Base-by-base conservation (phyloP, 2,797 vertebrate species). In the Taeniopygia guttata region DNA sequence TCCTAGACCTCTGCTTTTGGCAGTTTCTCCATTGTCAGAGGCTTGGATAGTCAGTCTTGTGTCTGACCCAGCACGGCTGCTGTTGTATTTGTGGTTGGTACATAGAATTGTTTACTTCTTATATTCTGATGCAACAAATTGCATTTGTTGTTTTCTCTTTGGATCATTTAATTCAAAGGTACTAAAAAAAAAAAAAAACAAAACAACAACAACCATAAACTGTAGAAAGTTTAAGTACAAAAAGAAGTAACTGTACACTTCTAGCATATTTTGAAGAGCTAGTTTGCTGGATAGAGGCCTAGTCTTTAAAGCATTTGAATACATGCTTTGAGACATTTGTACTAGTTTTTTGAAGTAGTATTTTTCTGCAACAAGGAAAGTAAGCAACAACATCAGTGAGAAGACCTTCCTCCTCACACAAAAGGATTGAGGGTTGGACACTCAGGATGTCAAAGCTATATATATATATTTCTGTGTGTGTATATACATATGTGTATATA, bases 391-490 rank as follows among this genome's bases (percentile, higher is more conserved):
- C 42, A 82, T 83, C 27, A 72, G 20, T 2, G 3, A 42, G 76
- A 80, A 56, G 22, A 83, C 34, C 21, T 77, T 95, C 21, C 40
- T 74, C n/a, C 46, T 64, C 25, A 10, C 1, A 2, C 5, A 19
- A 55, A 59, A 54, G 30, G 13, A 12, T 3, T 21, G 29, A 34
- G 55, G 52, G 12, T n/a, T 87, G 34, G 38, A 59, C 48, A 34
- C 46, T 72, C 27, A 52, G 27, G 43, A 59, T 81, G 69, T 76
- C 59, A 63, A 63, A 66, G 13, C 7, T 82, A 6, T 68, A 29
- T 43, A 0, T 38, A 0, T 74, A 0, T 62, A 0, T 42, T 0
- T 45, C 1, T 66, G 0, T 66, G 0, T 68, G 22, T 43, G 7
- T 46, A 7, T 46, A 11, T 67, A 0, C 26, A 3, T 32, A 0